Percentiles rank a stretch among this genome's conserved stretches.
phyloP scores from a whole-genome alignment of 2,797 vertebrate species.

The Eurystomus glaucurus region DNA sequence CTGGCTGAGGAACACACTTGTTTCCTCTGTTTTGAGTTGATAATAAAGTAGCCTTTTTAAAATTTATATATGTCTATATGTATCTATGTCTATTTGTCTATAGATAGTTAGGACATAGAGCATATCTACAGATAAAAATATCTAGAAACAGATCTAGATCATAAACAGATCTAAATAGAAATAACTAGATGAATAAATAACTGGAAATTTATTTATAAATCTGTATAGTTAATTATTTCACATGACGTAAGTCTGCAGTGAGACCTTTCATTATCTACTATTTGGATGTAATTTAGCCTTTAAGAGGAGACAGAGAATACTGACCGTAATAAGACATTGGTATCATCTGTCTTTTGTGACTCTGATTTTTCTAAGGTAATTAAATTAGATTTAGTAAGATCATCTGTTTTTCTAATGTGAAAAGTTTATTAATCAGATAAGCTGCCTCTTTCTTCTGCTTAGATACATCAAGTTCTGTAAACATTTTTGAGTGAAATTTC shows the following conservation, averaged over 20 bases:
- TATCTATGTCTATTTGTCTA: background rate
- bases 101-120: background rate
- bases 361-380: background rate
- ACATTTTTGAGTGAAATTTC: background rate
- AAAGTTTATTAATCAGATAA: background rate
- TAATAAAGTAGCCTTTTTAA: accelerated
- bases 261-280: background rate
- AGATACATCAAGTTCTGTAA: background rate
- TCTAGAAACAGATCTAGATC: background rate
- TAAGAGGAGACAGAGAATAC: background rate
- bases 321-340: background rate
- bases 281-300: background rate
- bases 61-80: background rate
- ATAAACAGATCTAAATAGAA: background rate
- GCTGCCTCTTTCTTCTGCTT: background rate
- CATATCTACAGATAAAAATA: background rate
- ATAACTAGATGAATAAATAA: background rate
- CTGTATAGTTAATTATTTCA: background rate
- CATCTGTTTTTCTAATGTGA: background rate
- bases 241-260: background rate
- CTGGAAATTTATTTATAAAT: background rate
- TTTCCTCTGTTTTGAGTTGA: background rate
- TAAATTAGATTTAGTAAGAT: background rate
- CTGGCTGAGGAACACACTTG: background rate
- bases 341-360: background rate